Base-by-base conservation (phyloP, 92 coral and sea anemone species). In the Zoanthus solanderi region DNA sequence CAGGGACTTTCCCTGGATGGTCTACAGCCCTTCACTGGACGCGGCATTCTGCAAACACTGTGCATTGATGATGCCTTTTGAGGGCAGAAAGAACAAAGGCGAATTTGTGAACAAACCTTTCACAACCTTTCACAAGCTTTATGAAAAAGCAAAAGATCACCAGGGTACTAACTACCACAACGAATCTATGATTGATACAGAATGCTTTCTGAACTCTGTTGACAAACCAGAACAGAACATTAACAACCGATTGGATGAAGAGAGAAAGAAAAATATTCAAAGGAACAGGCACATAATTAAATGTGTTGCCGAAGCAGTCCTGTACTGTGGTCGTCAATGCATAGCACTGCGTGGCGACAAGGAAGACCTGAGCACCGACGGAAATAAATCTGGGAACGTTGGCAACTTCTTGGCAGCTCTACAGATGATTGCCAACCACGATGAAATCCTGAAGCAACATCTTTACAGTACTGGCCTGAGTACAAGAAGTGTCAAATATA, bases 31-130 rank as follows among this genome's bases (percentile, higher is more conserved):
- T 16, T 57, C 80, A 34, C 81, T 74, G 60, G 82, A 85, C 42
- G 82, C 60, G 0, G 89, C 75, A 86, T 76, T 86, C 76, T 86
- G 84, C 63, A 86, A 76, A 76, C 47, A 71, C 86, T 87, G 90
- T 72, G 86, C 72, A 16, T 79, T 79, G 53, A 87, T 87, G 86
- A 71, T 87, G 84, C 65, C 90, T 71, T 2, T 37, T 34, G 86
- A 87, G 46, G 53, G 65, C 46, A 56, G 81, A 13, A 87, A 79
- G 14, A 77, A 52, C 60, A 87, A 87, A 83, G 86, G 86, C 28
- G 75, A 75, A 42, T 79, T 87, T 79, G 81, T 88, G 68, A 78
- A 79, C 90, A 78, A 79, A 68, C 90, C 90, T 23, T 75, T 85
- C 18, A 12, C 77, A 86, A 86, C 9, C 37, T 86, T 75, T 85